A percentile compares a stretch with the other conserved stretches of the same genome.
These are phyloP conservation scores for Pomacea canaliculata DNA, from an alignment of 2,888 invertebrate species.

Conservation along the genomic window DNA sequence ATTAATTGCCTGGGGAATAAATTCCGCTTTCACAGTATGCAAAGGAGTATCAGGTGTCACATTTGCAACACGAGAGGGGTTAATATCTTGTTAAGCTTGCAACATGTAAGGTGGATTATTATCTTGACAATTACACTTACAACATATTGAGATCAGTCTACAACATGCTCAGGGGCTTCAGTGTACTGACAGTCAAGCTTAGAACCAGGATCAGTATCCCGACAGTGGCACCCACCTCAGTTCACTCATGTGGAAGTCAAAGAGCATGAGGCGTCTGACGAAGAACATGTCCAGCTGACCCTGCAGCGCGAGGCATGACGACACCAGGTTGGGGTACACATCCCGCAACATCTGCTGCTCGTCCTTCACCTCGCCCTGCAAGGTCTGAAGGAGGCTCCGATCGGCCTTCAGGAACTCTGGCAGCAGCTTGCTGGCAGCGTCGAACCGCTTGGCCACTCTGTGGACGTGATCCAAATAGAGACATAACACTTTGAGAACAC, in stretches of 20 bases:
- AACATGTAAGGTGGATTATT: background rate
- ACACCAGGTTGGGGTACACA: slow-evolving; percentile 43
- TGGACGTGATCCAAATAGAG: background rate
- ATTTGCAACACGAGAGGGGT: too few species aligned
- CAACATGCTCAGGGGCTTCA: too few species aligned
- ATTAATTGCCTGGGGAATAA: too few species aligned
- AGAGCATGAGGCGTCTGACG: slow-evolving; percentile 51
- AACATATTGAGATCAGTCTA: too few species aligned
- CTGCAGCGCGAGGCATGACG: slow-evolving; percentile 34
- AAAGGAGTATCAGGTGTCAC: too few species aligned
- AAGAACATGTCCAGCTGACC: slow-evolving; percentile 57
- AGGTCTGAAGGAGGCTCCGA: slow-evolving; percentile 45
- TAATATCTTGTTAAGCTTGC: too few species aligned
- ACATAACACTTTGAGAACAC: background rate
- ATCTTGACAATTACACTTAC: too few species aligned
- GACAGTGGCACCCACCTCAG: slow-evolving; percentile 31
- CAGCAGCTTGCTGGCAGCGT: slow-evolving; percentile 39
- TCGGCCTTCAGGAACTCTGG: slow-evolving; percentile 59
- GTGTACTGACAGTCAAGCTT: too few species aligned
- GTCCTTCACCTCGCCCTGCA: slow-evolving; percentile 43
- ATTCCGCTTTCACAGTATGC: too few species aligned
- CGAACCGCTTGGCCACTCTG: slow-evolving; percentile 33
- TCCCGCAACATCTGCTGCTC: slow-evolving; percentile 43
- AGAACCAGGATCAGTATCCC: too few species aligned
- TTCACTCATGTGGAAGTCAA: slow-evolving; percentile 51